Conservation (phyloP, 2,888 invertebrate genomes). For the Conus canariensis region DNA sequence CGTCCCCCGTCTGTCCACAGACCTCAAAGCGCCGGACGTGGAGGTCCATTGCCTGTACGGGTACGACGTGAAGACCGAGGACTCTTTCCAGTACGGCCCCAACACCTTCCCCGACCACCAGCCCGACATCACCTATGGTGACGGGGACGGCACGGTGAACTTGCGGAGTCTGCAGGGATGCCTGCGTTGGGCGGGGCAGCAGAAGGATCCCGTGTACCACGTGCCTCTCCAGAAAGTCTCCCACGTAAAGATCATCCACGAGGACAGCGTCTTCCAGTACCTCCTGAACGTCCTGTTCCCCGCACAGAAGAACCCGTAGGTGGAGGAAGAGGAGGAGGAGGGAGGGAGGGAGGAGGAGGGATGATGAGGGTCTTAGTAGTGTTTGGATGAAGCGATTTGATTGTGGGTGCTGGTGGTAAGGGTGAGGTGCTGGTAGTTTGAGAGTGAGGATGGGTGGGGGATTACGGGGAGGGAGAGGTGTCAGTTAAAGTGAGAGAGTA, state of each 20-base stretch:
- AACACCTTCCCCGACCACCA: slow-evolving; percentile 71
- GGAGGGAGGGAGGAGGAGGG: too few species aligned
- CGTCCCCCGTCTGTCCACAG: slow-evolving; percentile 11
- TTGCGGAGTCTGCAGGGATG: slow-evolving; percentile 91
- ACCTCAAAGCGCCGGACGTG: slow-evolving; percentile 73
- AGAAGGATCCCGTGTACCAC: slow-evolving; percentile 83
- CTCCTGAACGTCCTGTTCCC: neutral
- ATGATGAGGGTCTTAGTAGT: too few species aligned
- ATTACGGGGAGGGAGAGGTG: too few species aligned
- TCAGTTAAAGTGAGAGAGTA: too few species aligned
- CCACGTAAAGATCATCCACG: neutral
- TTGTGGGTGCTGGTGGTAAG: too few species aligned
- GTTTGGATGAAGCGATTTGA: too few species aligned
- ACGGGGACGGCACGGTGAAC: slow-evolving; percentile 99
- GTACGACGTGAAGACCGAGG: slow-evolving; percentile 67
- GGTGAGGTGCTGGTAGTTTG: too few species aligned
- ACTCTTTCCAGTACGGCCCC: slow-evolving; percentile 62
- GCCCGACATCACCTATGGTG: slow-evolving; percentile 82
- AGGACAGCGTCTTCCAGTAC: neutral
- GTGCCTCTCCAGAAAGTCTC: neutral
- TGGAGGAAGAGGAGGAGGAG: neutral
- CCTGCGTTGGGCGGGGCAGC: slow-evolving; percentile 85
- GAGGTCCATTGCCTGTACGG: slow-evolving; percentile 77
- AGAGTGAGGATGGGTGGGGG: too few species aligned
- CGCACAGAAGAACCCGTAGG: too few species aligned